Percentiles rank a stretch among this genome's conserved stretches.
Conservation (phyloP, 2,888 invertebrate species). For the Andrena dorsata region DNA sequence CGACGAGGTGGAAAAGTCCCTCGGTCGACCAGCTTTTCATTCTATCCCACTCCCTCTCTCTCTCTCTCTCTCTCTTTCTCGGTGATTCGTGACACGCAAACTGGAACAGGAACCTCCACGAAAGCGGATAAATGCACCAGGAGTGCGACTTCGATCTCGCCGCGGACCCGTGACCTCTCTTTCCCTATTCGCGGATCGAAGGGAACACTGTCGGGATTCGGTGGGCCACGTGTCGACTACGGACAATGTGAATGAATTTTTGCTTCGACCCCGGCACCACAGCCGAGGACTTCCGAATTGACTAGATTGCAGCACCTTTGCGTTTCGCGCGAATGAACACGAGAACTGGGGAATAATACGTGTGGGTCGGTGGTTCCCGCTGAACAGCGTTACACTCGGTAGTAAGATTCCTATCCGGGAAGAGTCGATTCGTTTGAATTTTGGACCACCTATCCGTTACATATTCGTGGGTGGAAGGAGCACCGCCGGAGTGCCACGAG, state of each 20-base stretch:
- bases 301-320: conserved; percentile 66
- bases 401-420: conserved; percentile 13
- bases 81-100: conserved; percentile 28
- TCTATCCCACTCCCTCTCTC: too few relatives aligned
- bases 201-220: conserved; percentile 26
- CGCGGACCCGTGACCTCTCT: not conserved
- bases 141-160: not conserved
- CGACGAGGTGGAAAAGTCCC: not conserved
- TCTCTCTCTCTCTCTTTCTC: too few relatives aligned
- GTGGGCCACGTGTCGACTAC: conserved; percentile 9
- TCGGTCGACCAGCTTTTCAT: conserved; percentile 46
- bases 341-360: conserved; percentile 39
- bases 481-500: not conserved
- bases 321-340: conserved; percentile 37
- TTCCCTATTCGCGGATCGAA: not conserved
- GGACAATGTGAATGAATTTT: conserved; percentile 33
- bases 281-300: conserved; percentile 64
- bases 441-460: not conserved
- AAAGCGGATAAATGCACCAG: not conserved
- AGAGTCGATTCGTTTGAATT: not conserved
- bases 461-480: not conserved
- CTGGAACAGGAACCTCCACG: conserved; percentile 10
- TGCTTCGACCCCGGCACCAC: conserved; percentile 36
- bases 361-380: not conserved
- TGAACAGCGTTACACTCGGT: not conserved